These are phyloP conservation scores for Periphyllus acericola DNA, from an alignment of 2,888 invertebrate genomes.

Conservation along the genomic window DNA sequence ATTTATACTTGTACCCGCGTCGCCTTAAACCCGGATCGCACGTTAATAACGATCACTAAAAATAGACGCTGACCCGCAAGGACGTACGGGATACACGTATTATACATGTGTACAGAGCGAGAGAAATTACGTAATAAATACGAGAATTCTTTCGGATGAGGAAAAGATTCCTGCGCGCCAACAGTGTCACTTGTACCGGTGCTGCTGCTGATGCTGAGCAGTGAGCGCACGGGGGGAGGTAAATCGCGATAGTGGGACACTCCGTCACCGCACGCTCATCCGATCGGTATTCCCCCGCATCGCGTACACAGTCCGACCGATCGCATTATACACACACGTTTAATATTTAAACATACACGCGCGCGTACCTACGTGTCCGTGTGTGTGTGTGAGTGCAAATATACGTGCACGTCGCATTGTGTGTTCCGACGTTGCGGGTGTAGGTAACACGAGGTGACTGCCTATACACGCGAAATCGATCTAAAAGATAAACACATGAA, in stretches of 20 bases:
- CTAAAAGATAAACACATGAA: too few relatives aligned
- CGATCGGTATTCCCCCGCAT: background rate
- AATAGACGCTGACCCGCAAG: constrained; percentile 30
- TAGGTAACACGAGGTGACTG: too few relatives aligned
- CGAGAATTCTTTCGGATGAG: constrained; percentile 1
- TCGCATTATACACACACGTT: background rate
- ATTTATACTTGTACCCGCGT: background rate
- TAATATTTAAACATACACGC: background rate
- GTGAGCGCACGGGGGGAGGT: background rate
- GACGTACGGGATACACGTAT: background rate
- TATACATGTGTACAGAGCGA: background rate
- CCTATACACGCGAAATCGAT: too few relatives aligned
- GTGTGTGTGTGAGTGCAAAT: too few relatives aligned
- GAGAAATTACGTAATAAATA: constrained; percentile 38
- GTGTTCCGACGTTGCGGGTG: background rate
- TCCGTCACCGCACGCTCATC: background rate
- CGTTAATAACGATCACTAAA: constrained; percentile 51
- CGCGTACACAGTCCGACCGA: background rate
- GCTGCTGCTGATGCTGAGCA: background rate
- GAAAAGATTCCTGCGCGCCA: background rate
- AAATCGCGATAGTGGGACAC: background rate
- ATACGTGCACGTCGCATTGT: background rate
- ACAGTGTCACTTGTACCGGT: background rate
- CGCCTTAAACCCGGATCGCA: background rate
- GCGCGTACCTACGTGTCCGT: background rate